Evolutionary conservation across 30 jellyfish, hydroid and myxozoan species (phyloP).

Genomic region (Phacellophora camtschatica): DNA sequence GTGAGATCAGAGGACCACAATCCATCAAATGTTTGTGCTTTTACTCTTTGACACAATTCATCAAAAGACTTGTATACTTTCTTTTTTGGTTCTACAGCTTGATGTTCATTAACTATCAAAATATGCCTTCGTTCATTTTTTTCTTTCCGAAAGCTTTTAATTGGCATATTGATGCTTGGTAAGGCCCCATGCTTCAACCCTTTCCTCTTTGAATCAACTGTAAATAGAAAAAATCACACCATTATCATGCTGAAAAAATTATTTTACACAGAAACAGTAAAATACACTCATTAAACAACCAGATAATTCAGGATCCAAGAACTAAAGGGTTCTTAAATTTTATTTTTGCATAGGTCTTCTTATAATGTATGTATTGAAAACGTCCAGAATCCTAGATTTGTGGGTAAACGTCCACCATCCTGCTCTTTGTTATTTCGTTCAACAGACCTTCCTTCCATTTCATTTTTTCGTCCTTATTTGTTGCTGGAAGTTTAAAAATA

Average conservation of each 20-base stretch:
- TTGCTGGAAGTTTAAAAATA: conserved; percentile 21
- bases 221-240: conserved; percentile 6
- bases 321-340: too few species aligned
- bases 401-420: conserved; percentile 41
- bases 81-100: background rate
- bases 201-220: conserved; percentile 41
- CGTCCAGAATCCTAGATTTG: too few species aligned
- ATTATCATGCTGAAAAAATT: too few species aligned
- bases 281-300: too few species aligned
- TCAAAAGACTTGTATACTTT: background rate
- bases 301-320: too few species aligned
- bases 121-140: background rate
- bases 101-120: background rate
- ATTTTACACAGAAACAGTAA: too few species aligned
- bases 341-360: too few species aligned
- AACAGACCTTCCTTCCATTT: conserved; percentile 19
- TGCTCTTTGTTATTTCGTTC: conserved; percentile 46
- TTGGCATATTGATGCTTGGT: conserved; percentile 25
- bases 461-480: conserved; percentile 2
- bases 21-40: conserved; percentile 6
- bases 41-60: conserved; percentile 4
- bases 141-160: background rate
- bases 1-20: conserved; percentile 4
- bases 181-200: conserved; percentile 41
- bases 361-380: too few species aligned